Evolutionary conservation across 2,797 vertebrate genomes (phyloP).

Genomic region (Silurus aristotelis): DNA sequence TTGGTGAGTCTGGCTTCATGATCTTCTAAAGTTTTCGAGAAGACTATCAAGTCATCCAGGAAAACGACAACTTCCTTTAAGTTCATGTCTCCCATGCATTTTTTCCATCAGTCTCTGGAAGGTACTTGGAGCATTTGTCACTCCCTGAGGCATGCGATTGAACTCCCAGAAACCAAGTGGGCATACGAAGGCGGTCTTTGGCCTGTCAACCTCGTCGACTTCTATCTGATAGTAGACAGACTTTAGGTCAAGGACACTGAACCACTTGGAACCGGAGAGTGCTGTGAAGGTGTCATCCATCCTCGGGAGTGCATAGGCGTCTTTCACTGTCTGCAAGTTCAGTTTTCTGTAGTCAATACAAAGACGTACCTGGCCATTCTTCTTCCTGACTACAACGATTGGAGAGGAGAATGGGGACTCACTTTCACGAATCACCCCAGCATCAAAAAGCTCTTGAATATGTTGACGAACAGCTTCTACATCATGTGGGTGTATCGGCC

Average conservation of each 20-base stretch:
- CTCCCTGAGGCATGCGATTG: no score
- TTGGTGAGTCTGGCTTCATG: no score
- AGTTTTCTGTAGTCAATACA: background rate
- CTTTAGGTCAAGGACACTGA: no score
- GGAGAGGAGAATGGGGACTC: no score
- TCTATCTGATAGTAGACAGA: background rate
- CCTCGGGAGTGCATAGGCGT: no score
- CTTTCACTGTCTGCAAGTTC: background rate
- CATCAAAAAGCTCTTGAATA: background rate
- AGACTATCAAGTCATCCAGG: no score
- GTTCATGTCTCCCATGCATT: background rate
- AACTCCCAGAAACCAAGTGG: no score
- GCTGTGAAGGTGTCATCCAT: background rate
- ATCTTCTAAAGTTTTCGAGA: no score
- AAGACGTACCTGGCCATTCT: background rate
- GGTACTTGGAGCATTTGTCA: no score
- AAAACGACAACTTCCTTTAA: no score
- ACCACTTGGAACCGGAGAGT: background rate
- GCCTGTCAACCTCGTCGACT: background rate
- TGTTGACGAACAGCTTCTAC: background rate
- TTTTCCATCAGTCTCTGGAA: no score
- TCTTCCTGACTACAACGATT: background rate
- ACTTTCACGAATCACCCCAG: background rate
- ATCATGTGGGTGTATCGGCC: conserved; percentile 29
- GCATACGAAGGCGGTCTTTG: no score